Conservation (phyloP, 2,113 vertebrate genomes). For the Setophaga coronata region DNA sequence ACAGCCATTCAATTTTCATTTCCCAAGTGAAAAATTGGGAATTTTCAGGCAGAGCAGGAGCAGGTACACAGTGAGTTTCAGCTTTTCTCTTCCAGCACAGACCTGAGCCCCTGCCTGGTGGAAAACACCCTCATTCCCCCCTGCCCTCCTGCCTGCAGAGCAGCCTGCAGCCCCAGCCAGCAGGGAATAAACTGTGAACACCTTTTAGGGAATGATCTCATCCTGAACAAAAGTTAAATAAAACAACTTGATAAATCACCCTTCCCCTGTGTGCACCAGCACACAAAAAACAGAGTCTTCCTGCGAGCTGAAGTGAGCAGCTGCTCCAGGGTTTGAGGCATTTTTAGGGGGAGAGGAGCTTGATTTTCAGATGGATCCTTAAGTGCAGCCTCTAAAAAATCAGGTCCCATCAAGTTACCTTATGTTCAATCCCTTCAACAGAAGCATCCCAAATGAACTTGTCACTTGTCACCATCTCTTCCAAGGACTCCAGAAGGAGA, state of each 20-base stretch:
- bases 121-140: not conserved
- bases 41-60: not conserved
- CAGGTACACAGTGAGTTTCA: not conserved
- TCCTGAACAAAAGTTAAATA: slow-evolving; percentile 29
- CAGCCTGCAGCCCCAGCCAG: not conserved
- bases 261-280: not conserved
- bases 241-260: slow-evolving; percentile 23
- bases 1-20: not conserved
- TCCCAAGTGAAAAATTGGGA: not conserved
- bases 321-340: not conserved
- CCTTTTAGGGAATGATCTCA: slow-evolving; percentile 43
- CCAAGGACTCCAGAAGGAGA: slow-evolving; percentile 52
- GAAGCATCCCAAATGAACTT: slow-evolving; percentile 14
- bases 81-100: not conserved
- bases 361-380: not conserved
- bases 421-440: not conserved
- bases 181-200: not conserved
- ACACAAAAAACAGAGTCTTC: not conserved
- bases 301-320: not conserved
- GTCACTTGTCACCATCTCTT: slow-evolving; percentile 48
- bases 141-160: not conserved
- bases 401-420: not conserved
- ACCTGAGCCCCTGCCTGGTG: rapidly evolving
- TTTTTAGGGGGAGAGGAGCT: not conserved
- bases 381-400: not conserved